Base-by-base conservation (phyloP, 2,888 invertebrate species). In the Papilio elwesi region DNA sequence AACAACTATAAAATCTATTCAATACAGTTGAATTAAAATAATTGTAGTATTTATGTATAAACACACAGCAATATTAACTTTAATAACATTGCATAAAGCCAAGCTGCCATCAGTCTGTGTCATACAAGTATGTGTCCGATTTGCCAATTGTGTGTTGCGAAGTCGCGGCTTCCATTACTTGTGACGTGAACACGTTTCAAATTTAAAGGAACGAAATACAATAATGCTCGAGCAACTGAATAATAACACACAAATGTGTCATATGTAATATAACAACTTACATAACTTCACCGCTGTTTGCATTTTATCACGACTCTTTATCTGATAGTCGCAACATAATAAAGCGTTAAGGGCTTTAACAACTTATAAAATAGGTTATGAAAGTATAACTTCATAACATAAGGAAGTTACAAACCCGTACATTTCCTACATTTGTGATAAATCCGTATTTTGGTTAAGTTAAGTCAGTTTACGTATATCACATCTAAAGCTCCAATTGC, bases 111-210 rank as follows among this genome's bases (percentile, higher is more conserved):
- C n/a, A 15, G 47, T 63, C 63, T 47, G 47, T 43, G 63, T 63
- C 63, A 63, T 47, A 63, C 10, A 63, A 47, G 7, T 13, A 47
- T 63, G 47, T 63, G 47, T 36, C 15, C 7, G 63, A 43, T 15
- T 63, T 43, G 63, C 63, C 63, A 63, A 63, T n/a, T 38, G 43
- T 38, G 43, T 6, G 55, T 55, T 63, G 38, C 62, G 4, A 26
- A 26, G 4, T 26, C 26, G 26, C 7, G 16, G 47, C 11, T 48
- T 64, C 47, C 11, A 16, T 48, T 64, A 63, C 62, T 62, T 47
- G 16, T 9, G 63, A 63, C 47, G 63, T n/a, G 63, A 63, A 47
- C 63, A 63, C 63, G 47, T 63, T 63, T 36, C 57, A 47, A 13
- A 47, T 63, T 47, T n/a, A 4, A 38, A 7, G 47, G n/a, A 47